Percentiles rank a stretch among this genome's conserved stretches.
These are phyloP conservation scores for Anoura caudifer DNA, from an alignment of 2,113 vertebrate species.

Conservation along the genomic window DNA sequence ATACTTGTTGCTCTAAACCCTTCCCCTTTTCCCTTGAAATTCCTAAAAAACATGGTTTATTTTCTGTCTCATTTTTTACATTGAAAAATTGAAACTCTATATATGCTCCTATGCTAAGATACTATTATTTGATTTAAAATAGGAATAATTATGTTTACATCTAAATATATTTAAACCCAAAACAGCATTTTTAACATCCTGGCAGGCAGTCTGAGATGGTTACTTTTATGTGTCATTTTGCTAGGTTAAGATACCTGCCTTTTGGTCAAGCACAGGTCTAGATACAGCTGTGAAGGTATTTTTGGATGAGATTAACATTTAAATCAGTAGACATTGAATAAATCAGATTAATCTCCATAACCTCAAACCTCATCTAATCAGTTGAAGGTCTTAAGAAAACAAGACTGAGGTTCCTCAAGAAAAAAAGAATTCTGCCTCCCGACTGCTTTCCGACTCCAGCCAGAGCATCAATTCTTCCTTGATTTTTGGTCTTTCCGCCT, in stretches of 20 bases:
- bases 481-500: background rate
- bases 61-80: background rate
- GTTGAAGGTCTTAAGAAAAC: background rate
- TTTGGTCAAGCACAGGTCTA: background rate
- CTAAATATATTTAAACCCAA: background rate
- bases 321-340: background rate
- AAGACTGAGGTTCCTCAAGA: background rate
- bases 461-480: accelerated
- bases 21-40: too few relatives aligned
- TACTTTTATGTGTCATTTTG: background rate
- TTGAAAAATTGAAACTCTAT: background rate
- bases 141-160: background rate
- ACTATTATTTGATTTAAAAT: background rate
- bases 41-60: background rate
- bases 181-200: background rate
- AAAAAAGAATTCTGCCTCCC: background rate
- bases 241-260: background rate
- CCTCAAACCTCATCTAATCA: background rate
- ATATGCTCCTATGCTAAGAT: background rate
- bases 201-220: background rate
- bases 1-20: too few relatives aligned
- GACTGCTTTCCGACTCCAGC: background rate
- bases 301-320: background rate
- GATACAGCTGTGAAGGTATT: background rate
- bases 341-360: background rate